Evolutionary conservation across 2,888 invertebrate genomes (phyloP), one percentile per base, ranked within the genome.

Genomic region (Myopa testacea): DNA sequence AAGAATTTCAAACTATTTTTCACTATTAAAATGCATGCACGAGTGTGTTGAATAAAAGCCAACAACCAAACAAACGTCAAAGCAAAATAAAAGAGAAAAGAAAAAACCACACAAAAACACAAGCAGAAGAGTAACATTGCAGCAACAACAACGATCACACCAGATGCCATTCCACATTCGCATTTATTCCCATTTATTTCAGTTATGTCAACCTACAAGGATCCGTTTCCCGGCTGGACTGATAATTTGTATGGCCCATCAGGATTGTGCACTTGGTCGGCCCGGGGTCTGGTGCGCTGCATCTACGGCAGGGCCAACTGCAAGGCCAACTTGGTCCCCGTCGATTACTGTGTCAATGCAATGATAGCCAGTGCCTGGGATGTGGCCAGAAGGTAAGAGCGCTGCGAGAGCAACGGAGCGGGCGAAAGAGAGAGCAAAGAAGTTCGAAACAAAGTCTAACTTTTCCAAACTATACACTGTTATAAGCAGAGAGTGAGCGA

Each of bases 211-310:
- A 90, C 89, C 80, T 90, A 90, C 84, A 89, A 89, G 84, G 89
- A 90, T 82, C 90, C 90, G 78, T 84, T 89, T 80, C 89, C 90
- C 80, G 90, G 90, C 78, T 90, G 89, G 89, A 90, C 90, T 79
- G 90, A 90, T 86, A 90, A 90, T 85, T 85, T 90, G 82, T 89
- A 90, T 83, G 90, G 90, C 80, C 90, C 90, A 82, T 88, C 90
- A 75, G 89, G 89, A 79, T 82, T 90, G 79, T 89, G 90, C 84
- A 87, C 87, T 81, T 89, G 89, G 87, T 84, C 89, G 71, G 89
- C 89, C 70, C 85, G 87, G 82, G 90, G 90, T 80, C 84, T 89
- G 79, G 86, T 90, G 72, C 90, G 87, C 81, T 87, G 88, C 82
- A 89, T 90, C 83, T 86, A 87, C 82, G 90, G 90, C 38, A 84